Base-by-base conservation (phyloP, 2,888 invertebrate genomes). In the Malachius bipustulatus region DNA sequence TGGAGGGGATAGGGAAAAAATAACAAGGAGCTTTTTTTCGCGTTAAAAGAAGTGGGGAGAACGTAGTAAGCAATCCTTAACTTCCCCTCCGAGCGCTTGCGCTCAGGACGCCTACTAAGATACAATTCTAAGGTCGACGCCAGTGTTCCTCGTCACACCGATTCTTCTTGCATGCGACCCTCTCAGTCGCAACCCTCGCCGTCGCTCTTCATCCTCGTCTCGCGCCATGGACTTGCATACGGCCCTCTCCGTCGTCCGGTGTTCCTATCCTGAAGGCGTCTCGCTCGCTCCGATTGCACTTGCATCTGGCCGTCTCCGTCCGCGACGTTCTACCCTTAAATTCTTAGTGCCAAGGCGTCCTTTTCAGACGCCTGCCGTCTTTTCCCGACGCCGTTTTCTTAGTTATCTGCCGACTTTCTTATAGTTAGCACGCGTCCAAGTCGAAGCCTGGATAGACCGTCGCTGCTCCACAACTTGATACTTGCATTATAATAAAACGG, bases 371-470 rank as follows among this genome's bases (percentile, higher is more conserved):
- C 58, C 59, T 56, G 60, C 58, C 59, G 61, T 60, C 60, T 62
- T 60, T 60, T 57, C 51, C 52, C 57, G 60, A 59, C 59, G 59
- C 54, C 62, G 62, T 54, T 60, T 61, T 62, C 62, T 62, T 62
- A 62, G 62, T 62, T 60, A 59, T 59, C 60, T 55, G 51, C 58
- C 53, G 58, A 56, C 59, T 60, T 62, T 61, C 62, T 63, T 63
- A 57, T 56, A 57, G 61, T 54, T 51, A 54, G 52, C 59, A 60
- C 61, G 60, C 24, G 24, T 8, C 24, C 24, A n/a, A n/a, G n/a
- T n/a, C n/a, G n/a, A 19, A n/a, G 24, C 24, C 6, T 19, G 6
- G 24, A n/a, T 6, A 19, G n/a, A 19, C 24, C n/a, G 24, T n/a
- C n/a, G n/a, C n/a, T n/a, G n/a, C n/a, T n/a, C n/a, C n/a, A n/a